Percentiles rank a stretch among this genome's conserved stretches.
These are phyloP conservation scores for Callochromis pleurospilus DNA, from an alignment of 2,113 vertebrate genomes.

Conservation along the genomic window DNA sequence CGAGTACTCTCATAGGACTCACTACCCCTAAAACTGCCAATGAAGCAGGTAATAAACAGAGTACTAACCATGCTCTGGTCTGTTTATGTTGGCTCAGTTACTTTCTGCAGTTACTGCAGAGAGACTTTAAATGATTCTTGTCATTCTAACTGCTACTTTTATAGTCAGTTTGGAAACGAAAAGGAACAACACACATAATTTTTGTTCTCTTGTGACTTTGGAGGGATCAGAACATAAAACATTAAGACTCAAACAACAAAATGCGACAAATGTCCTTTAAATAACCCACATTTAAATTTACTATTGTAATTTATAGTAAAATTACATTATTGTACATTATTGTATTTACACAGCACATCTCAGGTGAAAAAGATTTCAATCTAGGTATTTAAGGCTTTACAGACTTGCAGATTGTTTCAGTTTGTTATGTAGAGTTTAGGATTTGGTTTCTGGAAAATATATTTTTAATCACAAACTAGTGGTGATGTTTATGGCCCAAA, in stretches of 20 bases:
- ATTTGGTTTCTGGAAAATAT: not conserved
- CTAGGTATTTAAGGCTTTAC: not conserved
- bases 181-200: not conserved
- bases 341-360: not conserved
- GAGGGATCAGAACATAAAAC: not conserved
- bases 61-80: not conserved
- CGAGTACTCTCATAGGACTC: not conserved
- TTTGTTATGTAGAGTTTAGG: not conserved
- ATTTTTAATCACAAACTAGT: not conserved
- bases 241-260: not conserved
- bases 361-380: not conserved
- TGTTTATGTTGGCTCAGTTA: not conserved
- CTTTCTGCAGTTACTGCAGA: not conserved
- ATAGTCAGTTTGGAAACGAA: not conserved
- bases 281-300: not conserved
- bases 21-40: slow-evolving; percentile 7
- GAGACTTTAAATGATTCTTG: not conserved
- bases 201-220: not conserved
- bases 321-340: not conserved
- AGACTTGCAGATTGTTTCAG: not conserved
- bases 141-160: not conserved
- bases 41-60: slow-evolving; percentile 8
- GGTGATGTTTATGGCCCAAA: not conserved
- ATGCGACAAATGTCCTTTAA: not conserved
- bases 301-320: not conserved